Conservation (phyloP, 2,888 invertebrate genomes). For the Plemyria rubiginata region DNA sequence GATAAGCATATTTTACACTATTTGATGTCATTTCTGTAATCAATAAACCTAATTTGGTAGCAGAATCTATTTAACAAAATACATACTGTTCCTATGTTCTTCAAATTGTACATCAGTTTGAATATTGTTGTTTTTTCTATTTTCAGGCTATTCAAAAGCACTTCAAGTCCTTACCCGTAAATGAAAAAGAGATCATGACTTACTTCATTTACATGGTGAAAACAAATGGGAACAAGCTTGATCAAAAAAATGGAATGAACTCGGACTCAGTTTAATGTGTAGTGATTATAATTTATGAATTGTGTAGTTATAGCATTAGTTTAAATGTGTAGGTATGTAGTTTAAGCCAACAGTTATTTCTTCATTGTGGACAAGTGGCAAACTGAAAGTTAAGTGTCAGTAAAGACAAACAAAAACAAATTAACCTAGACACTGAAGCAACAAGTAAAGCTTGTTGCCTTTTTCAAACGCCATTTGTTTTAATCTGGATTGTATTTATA, state of each 20-base stretch:
- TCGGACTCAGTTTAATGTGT: conserved; percentile 82
- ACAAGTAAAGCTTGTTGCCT: background rate
- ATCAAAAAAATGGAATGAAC: conserved; percentile 91
- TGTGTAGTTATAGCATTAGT: conserved; percentile 56
- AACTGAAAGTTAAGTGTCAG: background rate
- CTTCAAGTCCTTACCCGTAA: conserved; percentile 97
- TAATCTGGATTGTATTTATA: conserved; percentile 57
- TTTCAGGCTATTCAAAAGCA: conserved; percentile 96
- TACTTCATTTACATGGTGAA: conserved; percentile 98
- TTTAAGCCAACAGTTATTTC: conserved; percentile 53
- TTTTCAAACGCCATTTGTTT: conserved; percentile 28
- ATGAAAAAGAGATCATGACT: conserved; percentile 97
- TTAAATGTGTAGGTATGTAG: conserved; percentile 44
- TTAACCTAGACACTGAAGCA: background rate
- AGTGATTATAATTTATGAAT: conserved; percentile 59
- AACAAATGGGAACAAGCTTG: conserved; percentile 94
- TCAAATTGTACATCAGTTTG: background rate
- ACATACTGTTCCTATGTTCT: background rate
- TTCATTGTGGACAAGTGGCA: conserved; percentile 16
- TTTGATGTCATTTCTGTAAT: background rate
- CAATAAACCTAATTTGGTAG: background rate
- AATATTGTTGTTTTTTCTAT: conserved; percentile 38
- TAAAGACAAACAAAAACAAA: background rate
- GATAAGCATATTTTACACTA: background rate
- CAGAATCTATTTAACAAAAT: background rate